Evolutionary conservation across 2,113 vertebrate species (phyloP), one percentile per base, ranked within the genome.

Genomic region (Dissostichus mawsoni): DNA sequence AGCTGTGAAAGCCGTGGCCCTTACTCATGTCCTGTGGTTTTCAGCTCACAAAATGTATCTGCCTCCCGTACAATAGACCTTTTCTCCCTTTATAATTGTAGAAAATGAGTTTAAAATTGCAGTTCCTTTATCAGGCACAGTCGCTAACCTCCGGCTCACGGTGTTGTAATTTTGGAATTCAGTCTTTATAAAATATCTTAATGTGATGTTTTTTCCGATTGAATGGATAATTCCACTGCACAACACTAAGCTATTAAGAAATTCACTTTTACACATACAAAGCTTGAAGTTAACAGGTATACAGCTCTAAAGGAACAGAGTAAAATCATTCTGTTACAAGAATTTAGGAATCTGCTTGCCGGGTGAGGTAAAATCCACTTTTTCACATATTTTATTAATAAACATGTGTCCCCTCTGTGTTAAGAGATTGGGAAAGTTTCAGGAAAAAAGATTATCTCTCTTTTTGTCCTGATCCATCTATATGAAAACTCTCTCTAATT

Each of bases 11-110:
- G 58, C 51, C 7, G 0, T 58, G 58, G 57, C 65, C 33, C n/a
- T 75, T 17, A 3, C 47, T 72, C 16, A 10, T 73, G 45, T 74
- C 69, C 80, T 44, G 52, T 25, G 58, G 55, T 25, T 62, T 74
- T 75, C 74, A 51, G 48, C 48, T 61, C 52, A 52, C 50, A 45
- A 84, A 73, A 61, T n/a, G 25, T 62, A 50, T 67, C 50, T 69
- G 23, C 20, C 47, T 44, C 8, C 51, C 62, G 20, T 18, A 56
- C 13, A 68, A 68, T 33, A 70, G 23, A 41, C 33, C 9, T 62
- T 70, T 63, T 69, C 57, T 74, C 16, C 33, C 11, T 73, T 2
- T 55, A 36, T 66, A 23, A 36, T 67, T 62, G 8, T 36, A 57
- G 10, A 44, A 67, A 47, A 41, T 51, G 47, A 12, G 3, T 56